These are phyloP conservation scores for Chascanopsetta lugubris DNA, from an alignment of 2,113 vertebrate genomes.

Conservation along the genomic window DNA sequence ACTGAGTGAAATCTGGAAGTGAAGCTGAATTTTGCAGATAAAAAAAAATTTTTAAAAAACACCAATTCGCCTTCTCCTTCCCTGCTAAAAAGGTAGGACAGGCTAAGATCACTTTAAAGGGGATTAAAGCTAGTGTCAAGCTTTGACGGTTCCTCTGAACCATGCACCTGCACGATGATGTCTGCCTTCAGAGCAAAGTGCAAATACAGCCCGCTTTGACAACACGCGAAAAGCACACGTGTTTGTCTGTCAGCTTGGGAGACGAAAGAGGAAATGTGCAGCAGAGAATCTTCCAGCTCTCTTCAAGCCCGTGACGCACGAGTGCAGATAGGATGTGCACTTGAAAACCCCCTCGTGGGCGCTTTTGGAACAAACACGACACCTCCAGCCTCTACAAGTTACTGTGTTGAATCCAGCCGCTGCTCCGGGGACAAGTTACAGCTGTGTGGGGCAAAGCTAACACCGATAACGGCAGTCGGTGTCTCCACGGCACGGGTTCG, in stretches of 20 bases:
- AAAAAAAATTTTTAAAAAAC: too few species aligned
- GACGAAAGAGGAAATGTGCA: not conserved
- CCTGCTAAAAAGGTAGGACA: too few species aligned
- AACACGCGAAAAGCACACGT: not conserved
- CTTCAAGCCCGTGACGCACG: slow-evolving; percentile 29
- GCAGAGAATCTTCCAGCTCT: slow-evolving; percentile 18
- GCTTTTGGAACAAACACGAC: not conserved
- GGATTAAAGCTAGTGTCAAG: slow-evolving; percentile 21
- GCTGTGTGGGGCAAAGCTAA: not conserved
- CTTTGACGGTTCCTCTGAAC: not conserved
- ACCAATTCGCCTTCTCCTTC: too few species aligned
- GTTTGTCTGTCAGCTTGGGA: not conserved
- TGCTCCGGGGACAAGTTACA: not conserved
- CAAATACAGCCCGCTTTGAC: not conserved
- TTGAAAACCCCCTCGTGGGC: not conserved
- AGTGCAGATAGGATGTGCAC: slow-evolving; percentile 23
- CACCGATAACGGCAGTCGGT: not conserved
- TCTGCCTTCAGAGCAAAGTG: not conserved
- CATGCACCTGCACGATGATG: too few species aligned
- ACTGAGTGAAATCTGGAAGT: too few species aligned
- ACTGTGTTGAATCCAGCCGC: too few species aligned
- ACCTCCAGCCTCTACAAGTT: not conserved
- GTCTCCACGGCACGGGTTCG: not conserved
- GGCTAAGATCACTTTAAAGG: too few species aligned
- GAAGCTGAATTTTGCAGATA: too few species aligned